Percentiles rank a stretch among this genome's conserved stretches.
phyloP scores from a whole-genome alignment of 2,113 vertebrate genomes.

The Gopherus evgoodei region DNA sequence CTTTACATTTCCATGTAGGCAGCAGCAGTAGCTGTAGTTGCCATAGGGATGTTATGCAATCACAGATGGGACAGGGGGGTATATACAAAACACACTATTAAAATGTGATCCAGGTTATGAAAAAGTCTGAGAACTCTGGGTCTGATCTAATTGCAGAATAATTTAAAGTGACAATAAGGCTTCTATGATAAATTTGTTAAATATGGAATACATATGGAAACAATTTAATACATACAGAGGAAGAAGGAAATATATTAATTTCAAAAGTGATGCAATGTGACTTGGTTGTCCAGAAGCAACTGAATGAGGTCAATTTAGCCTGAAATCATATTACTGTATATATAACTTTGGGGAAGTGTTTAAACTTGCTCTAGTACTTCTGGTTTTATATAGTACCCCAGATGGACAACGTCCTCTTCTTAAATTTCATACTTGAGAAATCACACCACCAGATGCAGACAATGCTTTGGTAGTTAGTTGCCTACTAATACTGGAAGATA shows the following conservation, averaged over 20 bases:
- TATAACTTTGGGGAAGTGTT: background rate
- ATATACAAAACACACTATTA: constrained; percentile 15
- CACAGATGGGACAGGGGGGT: constrained; percentile 4
- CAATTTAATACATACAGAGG: constrained; percentile 36
- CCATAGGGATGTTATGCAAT: constrained; percentile 50
- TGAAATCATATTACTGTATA: constrained; percentile 2
- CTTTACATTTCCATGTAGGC: constrained; percentile 31
- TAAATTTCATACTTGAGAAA: background rate
- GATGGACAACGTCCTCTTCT: background rate
- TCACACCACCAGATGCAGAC: background rate
- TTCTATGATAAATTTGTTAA: constrained; percentile 55
- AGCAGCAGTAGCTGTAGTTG: constrained; percentile 30
- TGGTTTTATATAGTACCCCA: background rate
- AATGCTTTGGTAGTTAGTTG: background rate
- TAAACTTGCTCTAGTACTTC: background rate
- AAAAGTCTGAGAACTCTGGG: constrained; percentile 47
- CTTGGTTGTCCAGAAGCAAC: constrained; percentile 29
- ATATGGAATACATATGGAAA: constrained; percentile 63
- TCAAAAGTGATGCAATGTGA: constrained; percentile 27
- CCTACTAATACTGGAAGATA: background rate
- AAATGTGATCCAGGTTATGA: constrained; percentile 35
- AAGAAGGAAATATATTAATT: constrained; percentile 39
- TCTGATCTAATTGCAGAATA: constrained; percentile 25
- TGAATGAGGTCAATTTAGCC: constrained; percentile 7
- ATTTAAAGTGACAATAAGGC: constrained; percentile 60